phyloP scores from a whole-genome alignment of 1,140 invertebrate species.

The Procambarus virginalis region DNA sequence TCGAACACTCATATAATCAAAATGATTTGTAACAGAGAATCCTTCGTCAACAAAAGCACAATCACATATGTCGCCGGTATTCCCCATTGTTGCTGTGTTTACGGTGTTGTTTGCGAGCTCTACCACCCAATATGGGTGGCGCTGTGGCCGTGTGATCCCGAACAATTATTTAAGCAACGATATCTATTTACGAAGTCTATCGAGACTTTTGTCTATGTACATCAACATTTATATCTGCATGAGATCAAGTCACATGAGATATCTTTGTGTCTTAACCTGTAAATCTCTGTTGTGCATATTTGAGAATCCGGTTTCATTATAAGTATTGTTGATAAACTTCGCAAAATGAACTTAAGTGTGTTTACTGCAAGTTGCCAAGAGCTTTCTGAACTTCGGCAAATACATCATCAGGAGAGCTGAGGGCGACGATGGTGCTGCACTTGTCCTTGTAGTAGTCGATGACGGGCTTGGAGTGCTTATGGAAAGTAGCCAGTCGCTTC shows the following conservation, averaged over 20 bases:
- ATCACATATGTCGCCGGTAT: background rate
- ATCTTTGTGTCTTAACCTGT: background rate
- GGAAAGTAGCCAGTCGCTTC: conserved; percentile 93
- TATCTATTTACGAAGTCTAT: background rate
- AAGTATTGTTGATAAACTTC: background rate
- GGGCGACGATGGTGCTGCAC: conserved; percentile 53
- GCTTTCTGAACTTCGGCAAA: conserved; percentile 65
- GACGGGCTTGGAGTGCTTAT: conserved; percentile 91
- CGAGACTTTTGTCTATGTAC: background rate
- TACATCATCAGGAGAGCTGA: conserved; percentile 64
- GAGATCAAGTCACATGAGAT: background rate
- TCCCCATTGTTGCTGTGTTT: background rate
- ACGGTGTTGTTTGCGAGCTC: background rate
- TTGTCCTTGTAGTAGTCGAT: conserved; percentile 85
- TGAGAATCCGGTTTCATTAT: background rate
- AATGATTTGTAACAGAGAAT: too few relatives aligned
- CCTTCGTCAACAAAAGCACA: too few relatives aligned
- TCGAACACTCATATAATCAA: background rate
- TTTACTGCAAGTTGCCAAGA: conserved; percentile 23
- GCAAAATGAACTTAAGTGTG: background rate
- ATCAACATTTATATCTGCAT: background rate
- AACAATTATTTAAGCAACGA: background rate
- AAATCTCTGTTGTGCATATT: background rate
- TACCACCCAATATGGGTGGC: background rate
- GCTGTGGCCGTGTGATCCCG: background rate